These are phyloP conservation scores for Sphyrna mokarran DNA, from an alignment of 2,113 vertebrate genomes.

Conservation along the genomic window DNA sequence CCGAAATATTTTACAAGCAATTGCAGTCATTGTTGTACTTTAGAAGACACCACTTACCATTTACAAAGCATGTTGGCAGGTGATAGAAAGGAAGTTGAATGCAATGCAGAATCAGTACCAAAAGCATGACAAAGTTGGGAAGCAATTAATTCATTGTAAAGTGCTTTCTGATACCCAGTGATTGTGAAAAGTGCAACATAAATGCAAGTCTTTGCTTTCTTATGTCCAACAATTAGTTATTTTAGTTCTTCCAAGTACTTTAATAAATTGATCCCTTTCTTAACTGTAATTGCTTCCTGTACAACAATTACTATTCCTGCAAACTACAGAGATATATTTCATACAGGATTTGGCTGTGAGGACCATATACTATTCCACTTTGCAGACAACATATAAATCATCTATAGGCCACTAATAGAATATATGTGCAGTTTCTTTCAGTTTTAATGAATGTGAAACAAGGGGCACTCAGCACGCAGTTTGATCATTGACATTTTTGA, in stretches of 20 bases:
- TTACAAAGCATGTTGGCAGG: background rate
- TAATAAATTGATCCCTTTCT: background rate
- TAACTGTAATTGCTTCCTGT: background rate
- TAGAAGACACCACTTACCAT: background rate
- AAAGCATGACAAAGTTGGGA: background rate
- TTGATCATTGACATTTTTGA: no score
- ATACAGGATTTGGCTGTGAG: background rate
- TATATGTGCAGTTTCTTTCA: no score
- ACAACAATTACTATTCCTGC: background rate
- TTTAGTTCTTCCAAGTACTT: background rate
- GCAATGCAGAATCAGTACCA: background rate
- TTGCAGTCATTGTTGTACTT: background rate
- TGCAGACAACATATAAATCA: background rate
- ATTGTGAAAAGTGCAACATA: background rate
- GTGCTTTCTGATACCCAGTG: background rate
- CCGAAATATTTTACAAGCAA: background rate
- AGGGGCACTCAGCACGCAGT: no score
- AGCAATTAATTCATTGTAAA: background rate
- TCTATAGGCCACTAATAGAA: no score
- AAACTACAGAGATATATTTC: background rate
- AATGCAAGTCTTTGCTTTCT: no score
- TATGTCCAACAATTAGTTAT: background rate
- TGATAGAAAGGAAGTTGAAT: background rate
- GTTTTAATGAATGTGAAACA: no score
- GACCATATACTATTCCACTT: background rate